Evolutionary conservation across 2,113 vertebrate species (phyloP), one percentile per base, ranked within the genome.

Genomic region (Spheniscus mendiculus): DNA sequence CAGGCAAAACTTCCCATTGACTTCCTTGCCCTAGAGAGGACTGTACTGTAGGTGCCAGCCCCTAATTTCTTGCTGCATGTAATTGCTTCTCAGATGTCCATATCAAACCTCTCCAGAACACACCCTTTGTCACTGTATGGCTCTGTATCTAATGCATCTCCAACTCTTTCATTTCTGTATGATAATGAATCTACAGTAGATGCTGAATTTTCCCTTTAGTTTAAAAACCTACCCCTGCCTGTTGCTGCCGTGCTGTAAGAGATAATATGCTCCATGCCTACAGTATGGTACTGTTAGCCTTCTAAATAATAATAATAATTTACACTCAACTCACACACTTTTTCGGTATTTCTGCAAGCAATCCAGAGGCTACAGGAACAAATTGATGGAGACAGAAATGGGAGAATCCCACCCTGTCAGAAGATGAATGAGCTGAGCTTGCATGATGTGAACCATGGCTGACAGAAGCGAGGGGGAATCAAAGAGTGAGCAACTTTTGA

Each of bases 401-500:
- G 93, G 96, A 98, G 98, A 98, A 98, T 97, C 96, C 93, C 95
- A 97, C 87, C 96, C 96, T 98, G 97, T 96, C 96, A 98, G 96
- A 98, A 98, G 97, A 98, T 97, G 97, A 98, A 98, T 97, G 97
- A 97, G 97, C 90, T 96, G 96, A 97, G 94, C 91, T 97, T 92
- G 95, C 84, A 92, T 97, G 97, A 94, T 92, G 95, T 98, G 98
- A 98, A 98, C 97, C 97, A 94, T 95, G 96, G 93, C 97, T 97
- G 98, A 97, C 97, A 98, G 95, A 96, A 96, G 96, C 94, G 96
- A 98, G 97, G 93, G 97, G 91, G 93, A 98, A 98, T 98, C 98
- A 98, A 98, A 98, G 98, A 98, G 92, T 86, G 97, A 97, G 97
- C 97, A 98, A 98, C 98, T 98, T 98, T 97, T 97, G 98, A 98